Evolutionary conservation across 1,140 invertebrate species (phyloP).

Genomic region (Dermatophagoides farinae): DNA sequence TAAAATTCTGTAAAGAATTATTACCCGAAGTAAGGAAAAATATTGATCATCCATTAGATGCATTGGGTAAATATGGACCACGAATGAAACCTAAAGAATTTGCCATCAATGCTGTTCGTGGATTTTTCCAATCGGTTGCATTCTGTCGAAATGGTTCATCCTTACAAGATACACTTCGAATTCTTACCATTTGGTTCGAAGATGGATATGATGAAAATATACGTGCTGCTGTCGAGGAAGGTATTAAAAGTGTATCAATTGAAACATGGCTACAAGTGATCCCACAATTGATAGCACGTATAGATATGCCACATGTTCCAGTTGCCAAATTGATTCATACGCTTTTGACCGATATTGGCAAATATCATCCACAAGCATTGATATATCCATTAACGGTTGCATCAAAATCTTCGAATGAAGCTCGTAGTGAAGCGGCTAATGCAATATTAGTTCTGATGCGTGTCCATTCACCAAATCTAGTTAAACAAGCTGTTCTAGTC

Average conservation of each 20-base stretch:
- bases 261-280: constrained; percentile 99
- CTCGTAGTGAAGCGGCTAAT: constrained; percentile 70
- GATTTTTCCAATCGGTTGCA: constrained; percentile 86
- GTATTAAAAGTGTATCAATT: constrained; percentile 76
- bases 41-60: background rate
- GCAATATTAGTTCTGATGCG: constrained; percentile 87
- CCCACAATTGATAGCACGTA: constrained; percentile 90
- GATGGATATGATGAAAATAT: constrained; percentile 82
- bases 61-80: background rate
- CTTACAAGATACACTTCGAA: constrained; percentile 85
- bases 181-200: constrained; percentile 84
- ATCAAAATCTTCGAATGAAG: constrained; percentile 67
- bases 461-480: constrained; percentile 71
- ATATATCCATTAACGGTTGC: constrained; percentile 95
- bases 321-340: constrained; percentile 79
- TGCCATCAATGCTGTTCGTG: constrained; percentile 78
- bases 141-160: constrained; percentile 68
- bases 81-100: constrained; percentile 32
- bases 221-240: constrained; percentile 74
- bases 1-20: constrained; percentile 45
- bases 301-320: constrained; percentile 70
- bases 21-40: background rate
- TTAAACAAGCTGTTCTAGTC: constrained; percentile 73
- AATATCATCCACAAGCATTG: constrained; percentile 56
- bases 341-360: constrained; percentile 77